phyloP scores from a whole-genome alignment of 2,113 vertebrate species.

The Sinocyclocheilus rhinocerous region DNA sequence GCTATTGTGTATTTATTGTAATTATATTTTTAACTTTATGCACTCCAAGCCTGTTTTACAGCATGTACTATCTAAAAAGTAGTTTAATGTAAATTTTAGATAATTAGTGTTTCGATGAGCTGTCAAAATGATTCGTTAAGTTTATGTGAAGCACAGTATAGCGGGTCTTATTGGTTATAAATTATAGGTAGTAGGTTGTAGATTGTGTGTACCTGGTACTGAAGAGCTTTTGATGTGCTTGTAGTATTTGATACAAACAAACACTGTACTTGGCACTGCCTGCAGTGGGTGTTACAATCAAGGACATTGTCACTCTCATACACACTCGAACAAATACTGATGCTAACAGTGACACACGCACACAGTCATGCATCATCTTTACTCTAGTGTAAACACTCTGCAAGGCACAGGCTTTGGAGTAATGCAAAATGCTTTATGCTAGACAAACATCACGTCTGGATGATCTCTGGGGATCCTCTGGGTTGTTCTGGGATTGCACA shows the following conservation, averaged over 20 bases:
- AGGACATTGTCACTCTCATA: background rate
- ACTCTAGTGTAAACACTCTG: constrained; percentile 17
- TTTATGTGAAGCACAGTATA: background rate
- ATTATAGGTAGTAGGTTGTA: background rate
- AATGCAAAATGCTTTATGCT: background rate
- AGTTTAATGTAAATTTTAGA: no score
- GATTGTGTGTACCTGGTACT: background rate
- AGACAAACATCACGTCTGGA: background rate
- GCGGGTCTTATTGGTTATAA: background rate
- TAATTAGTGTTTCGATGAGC: no score
- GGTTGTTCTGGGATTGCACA: background rate
- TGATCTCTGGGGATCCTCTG: constrained; percentile 12
- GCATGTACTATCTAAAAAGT: no score
- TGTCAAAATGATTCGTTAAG: background rate
- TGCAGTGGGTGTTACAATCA: background rate
- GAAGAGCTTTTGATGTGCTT: background rate
- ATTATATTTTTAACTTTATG: background rate
- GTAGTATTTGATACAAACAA: background rate
- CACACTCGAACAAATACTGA: constrained; percentile 2
- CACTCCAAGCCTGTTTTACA: background rate
- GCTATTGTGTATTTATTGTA: background rate
- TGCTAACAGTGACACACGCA: constrained; percentile 2
- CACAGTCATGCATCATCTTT: background rate
- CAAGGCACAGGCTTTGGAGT: constrained; percentile 9
- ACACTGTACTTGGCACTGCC: background rate